These are phyloP conservation scores for Alitta virens DNA, from an alignment of 2,888 invertebrate genomes.

Conservation along the genomic window DNA sequence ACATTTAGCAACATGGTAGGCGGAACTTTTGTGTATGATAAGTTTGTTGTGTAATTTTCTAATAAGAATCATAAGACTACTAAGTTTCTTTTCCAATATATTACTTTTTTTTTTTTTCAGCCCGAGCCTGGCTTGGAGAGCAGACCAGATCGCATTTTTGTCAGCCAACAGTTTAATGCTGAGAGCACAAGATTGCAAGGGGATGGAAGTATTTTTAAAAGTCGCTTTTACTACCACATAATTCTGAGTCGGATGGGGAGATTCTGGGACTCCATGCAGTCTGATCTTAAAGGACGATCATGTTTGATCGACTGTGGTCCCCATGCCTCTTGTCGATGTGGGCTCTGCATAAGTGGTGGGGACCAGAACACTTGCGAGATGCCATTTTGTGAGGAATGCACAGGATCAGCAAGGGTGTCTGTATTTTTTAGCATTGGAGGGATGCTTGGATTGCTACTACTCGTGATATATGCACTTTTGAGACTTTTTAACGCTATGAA, in stretches of 20 bases:
- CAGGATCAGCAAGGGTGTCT: constrained; percentile 22
- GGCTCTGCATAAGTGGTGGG: constrained; percentile 41
- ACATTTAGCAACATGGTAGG: constrained; percentile 52
- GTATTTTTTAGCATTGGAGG: constrained; percentile 15
- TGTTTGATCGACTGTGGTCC: constrained; percentile 51
- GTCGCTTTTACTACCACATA: constrained; percentile 31
- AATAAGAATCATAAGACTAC: too few relatives aligned
- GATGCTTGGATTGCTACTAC: constrained; percentile 24
- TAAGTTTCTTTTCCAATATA: too few relatives aligned
- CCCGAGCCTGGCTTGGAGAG: constrained; percentile 45
- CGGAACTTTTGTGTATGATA: too few relatives aligned
- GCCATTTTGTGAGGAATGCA: constrained; percentile 42
- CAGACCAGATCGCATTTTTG: constrained; percentile 46
- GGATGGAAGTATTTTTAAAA: constrained; percentile 36
- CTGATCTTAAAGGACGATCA: constrained; percentile 35
- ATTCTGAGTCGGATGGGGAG: constrained; percentile 32
- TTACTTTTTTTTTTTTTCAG: constrained; percentile 35
- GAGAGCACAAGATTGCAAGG: constrained; percentile 29
- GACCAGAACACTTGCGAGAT: constrained; percentile 35
- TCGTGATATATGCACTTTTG: constrained; percentile 35
- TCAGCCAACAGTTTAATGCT: constrained; percentile 29
- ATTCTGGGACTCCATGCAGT: constrained; percentile 31
- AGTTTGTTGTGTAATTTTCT: too few relatives aligned
- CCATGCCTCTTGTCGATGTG: constrained; percentile 47
- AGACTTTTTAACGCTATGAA: constrained; percentile 36